Conservation (phyloP, 2,888 invertebrate species). For the Trypoxylon attenuatum region DNA sequence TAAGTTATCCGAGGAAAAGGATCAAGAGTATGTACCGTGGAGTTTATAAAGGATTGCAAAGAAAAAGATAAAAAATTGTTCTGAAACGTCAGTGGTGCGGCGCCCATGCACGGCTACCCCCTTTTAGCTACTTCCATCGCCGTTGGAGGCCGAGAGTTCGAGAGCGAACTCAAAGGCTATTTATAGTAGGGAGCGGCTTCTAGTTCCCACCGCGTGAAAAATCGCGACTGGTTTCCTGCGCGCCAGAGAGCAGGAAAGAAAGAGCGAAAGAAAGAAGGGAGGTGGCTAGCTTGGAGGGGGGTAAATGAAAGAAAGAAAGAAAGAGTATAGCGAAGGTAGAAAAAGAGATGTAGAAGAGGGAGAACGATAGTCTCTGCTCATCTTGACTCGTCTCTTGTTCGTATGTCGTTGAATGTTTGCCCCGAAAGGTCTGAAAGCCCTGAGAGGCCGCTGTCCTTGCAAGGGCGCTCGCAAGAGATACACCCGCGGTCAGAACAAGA, state of each 20-base stretch:
- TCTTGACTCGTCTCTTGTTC: constrained; percentile 19
- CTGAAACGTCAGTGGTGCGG: constrained; percentile 35
- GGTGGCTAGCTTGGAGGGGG: constrained; percentile 2
- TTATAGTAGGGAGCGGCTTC: constrained; percentile 66
- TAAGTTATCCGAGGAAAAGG: no score
- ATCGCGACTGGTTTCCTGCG: constrained; percentile 61
- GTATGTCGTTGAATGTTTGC: constrained; percentile 15
- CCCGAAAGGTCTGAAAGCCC: constrained; percentile 38
- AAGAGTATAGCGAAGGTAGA: background rate
- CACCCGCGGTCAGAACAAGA: constrained; percentile 29
- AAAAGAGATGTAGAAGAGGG: background rate
- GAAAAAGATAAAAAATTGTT: constrained; percentile 31
- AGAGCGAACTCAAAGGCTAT: constrained; percentile 65
- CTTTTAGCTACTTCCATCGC: constrained; percentile 55
- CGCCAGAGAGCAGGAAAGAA: constrained; percentile 23
- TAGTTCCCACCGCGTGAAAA: constrained; percentile 64
- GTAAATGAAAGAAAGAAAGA: constrained; percentile 26
- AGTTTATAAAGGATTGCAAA: constrained; percentile 12
- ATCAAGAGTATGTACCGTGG: no score
- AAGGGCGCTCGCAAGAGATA: constrained; percentile 45
- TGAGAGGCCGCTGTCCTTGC: constrained; percentile 53
- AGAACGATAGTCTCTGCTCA: constrained; percentile 7
- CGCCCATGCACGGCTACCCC: constrained; percentile 50
- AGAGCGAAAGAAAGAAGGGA: constrained; percentile 23
- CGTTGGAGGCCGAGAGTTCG: constrained; percentile 51